phyloP scores from a whole-genome alignment of 2,113 vertebrate species.

The Micronisus gabar region DNA sequence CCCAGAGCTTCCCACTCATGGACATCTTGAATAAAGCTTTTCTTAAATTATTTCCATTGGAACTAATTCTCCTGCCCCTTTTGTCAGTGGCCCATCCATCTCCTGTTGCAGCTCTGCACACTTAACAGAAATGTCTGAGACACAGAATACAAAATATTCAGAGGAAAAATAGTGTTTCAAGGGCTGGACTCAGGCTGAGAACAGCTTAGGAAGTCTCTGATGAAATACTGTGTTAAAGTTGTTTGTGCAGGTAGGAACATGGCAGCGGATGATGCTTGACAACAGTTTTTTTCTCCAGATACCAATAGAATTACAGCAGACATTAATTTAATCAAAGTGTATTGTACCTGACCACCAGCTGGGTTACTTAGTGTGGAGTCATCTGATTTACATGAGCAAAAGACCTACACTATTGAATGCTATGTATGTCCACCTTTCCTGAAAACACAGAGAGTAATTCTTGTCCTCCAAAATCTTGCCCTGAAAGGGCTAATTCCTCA shows the following conservation, averaged over 20 bases:
- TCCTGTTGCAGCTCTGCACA: neutral
- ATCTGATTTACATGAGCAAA: neutral
- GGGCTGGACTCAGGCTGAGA: neutral
- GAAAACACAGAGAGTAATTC: neutral
- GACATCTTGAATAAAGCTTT: slow-evolving; percentile 49
- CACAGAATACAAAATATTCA: neutral
- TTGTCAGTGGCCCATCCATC: slow-evolving; percentile 43
- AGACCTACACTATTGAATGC: neutral
- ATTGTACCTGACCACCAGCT: neutral
- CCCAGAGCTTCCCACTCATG: neutral
- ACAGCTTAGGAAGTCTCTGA: neutral
- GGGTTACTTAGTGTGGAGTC: neutral
- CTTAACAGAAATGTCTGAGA: neutral
- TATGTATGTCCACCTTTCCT: neutral
- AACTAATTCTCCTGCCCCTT: slow-evolving; percentile 43
- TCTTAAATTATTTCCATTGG: slow-evolving; percentile 50
- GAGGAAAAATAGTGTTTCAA: neutral
- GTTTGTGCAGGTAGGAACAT: neutral
- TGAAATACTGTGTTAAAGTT: neutral
- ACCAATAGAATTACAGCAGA: neutral
- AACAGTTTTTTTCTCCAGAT: neutral
- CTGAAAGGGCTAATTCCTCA: neutral
- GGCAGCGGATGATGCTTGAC: neutral
- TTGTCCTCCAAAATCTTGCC: neutral
- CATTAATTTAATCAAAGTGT: neutral